These are phyloP conservation scores for Prunella himalayana DNA, from an alignment of 2,113 vertebrate species.

Conservation along the genomic window DNA sequence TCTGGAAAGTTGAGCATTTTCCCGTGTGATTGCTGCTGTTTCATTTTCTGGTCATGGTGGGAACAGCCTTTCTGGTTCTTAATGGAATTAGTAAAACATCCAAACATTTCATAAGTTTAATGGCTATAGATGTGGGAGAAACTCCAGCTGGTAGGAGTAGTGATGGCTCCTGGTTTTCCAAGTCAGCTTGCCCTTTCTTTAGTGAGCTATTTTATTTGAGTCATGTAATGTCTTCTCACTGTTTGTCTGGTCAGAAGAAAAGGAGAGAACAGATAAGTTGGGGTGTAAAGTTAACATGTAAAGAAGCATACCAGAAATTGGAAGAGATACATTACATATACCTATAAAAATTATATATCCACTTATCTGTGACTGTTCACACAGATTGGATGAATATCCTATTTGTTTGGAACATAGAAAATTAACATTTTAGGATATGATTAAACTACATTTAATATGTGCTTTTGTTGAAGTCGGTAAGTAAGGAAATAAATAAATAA, in stretches of 20 bases:
- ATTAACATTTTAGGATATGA: neutral
- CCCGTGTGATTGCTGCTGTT: constrained; percentile 51
- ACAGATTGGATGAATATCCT: neutral
- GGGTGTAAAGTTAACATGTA: neutral
- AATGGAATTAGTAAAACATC: constrained; percentile 55
- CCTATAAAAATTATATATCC: neutral
- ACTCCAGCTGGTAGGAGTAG: constrained; percentile 42
- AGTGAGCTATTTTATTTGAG: neutral
- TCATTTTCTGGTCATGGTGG: constrained; percentile 57
- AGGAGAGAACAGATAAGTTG: neutral
- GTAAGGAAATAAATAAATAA: neutral
- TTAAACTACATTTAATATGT: neutral
- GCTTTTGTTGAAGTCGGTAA: neutral
- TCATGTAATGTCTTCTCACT: neutral
- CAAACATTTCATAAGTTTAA: constrained; percentile 57
- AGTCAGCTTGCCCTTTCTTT: neutral
- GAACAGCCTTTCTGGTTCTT: constrained; percentile 62
- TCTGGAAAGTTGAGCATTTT: constrained; percentile 49
- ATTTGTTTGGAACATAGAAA: neutral
- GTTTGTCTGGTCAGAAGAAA: neutral
- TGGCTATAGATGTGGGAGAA: constrained; percentile 50
- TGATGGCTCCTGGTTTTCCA: constrained; percentile 28
- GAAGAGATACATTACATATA: neutral
- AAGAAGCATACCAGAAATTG: neutral
- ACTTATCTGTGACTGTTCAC: neutral